Conservation (phyloP, 2,888 invertebrate species). For the Chelonus formosanus region DNA sequence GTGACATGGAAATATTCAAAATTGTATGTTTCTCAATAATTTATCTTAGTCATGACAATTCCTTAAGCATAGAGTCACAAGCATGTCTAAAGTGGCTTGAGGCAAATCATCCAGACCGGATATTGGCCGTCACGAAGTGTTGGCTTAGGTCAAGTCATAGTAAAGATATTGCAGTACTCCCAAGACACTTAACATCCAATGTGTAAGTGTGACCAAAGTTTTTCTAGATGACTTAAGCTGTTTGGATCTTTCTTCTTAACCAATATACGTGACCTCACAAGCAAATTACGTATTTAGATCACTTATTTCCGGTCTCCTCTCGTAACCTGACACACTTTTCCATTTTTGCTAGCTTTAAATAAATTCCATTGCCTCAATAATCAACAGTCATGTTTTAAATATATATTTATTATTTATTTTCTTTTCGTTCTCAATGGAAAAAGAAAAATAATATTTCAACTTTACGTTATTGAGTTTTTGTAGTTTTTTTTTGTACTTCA, state of each 20-base stretch:
- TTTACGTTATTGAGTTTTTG: too few relatives aligned
- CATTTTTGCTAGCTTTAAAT: not conserved
- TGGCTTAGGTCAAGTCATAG: constrained; percentile 50
- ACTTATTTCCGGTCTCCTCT: constrained; percentile 41
- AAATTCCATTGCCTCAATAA: too few relatives aligned
- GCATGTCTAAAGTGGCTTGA: constrained; percentile 22
- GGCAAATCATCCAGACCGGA: constrained; percentile 52
- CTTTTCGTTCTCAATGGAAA: too few relatives aligned
- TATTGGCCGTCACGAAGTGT: constrained; percentile 54
- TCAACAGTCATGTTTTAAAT: too few relatives aligned
- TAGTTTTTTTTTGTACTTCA: too few relatives aligned
- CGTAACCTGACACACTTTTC: constrained; percentile 11
- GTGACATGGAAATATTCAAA: too few relatives aligned
- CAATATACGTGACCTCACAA: constrained; percentile 53
- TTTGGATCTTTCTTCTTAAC: constrained; percentile 19
- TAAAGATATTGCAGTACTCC: constrained; percentile 20
- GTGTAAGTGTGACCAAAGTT: not conserved
- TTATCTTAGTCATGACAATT: not conserved
- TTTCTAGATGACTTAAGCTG: not conserved
- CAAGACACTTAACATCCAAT: too few relatives aligned
- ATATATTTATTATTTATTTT: too few relatives aligned
- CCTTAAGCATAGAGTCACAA: not conserved
- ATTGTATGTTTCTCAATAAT: not conserved
- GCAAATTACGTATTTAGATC: constrained; percentile 48
- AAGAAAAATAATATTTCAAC: too few relatives aligned